These are phyloP conservation scores for Mustelus asterias DNA, from an alignment of 2,113 vertebrate genomes.

Conservation along the genomic window DNA sequence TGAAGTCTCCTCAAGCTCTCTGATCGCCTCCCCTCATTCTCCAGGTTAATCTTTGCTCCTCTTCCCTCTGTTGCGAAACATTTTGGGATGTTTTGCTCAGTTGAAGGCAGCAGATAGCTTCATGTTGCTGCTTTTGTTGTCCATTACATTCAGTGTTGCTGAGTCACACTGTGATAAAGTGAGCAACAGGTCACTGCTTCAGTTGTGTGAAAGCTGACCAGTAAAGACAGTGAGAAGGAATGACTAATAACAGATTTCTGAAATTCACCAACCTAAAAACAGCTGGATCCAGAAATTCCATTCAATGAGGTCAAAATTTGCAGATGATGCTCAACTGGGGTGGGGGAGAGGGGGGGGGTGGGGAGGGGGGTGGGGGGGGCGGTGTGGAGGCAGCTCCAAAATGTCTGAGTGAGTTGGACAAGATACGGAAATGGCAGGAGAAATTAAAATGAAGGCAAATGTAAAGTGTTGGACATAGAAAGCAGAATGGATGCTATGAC, in stretches of 20 bases:
- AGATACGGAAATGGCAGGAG: too few relatives aligned
- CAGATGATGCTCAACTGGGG: too few relatives aligned
- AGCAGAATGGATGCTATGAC: too few relatives aligned
- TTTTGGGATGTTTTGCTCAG: neutral
- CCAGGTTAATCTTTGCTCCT: neutral
- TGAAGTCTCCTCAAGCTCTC: neutral
- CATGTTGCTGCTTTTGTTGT: neutral
- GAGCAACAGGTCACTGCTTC: neutral
- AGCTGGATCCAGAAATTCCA: too few relatives aligned
- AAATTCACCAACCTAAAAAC: neutral
- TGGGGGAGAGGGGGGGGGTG: too few relatives aligned
- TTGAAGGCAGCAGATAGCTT: neutral
- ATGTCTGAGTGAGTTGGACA: too few relatives aligned
- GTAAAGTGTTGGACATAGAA: too few relatives aligned
- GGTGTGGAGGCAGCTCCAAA: too few relatives aligned
- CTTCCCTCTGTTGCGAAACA: neutral
- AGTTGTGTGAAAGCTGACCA: neutral
- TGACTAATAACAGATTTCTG: neutral
- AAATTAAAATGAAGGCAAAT: too few relatives aligned
- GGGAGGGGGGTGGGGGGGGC: too few relatives aligned
- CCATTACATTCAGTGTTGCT: neutral
- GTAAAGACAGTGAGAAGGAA: neutral
- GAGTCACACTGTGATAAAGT: neutral
- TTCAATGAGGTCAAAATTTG: too few relatives aligned
- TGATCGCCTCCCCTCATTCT: neutral